Base-by-base conservation (phyloP, 1,140 invertebrate species). In the Orius laevigatus region DNA sequence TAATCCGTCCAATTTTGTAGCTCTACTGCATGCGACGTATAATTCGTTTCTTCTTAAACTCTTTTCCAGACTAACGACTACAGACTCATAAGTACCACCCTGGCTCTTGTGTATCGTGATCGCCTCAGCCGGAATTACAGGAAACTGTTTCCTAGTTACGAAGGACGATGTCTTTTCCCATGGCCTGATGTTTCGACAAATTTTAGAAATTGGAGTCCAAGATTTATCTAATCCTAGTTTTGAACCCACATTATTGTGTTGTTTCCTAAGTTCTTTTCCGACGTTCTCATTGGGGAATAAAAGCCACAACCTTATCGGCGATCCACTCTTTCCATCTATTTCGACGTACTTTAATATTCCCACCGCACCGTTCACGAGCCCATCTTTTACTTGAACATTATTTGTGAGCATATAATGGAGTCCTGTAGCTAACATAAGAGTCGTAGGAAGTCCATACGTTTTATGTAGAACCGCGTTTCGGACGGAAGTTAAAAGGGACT, bases 1-100 rank as follows among this genome's bases (percentile, higher is more conserved):
- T 20, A 61, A 58, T 16, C 52, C 52, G 52, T 61, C 54, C n/a
- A 59, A 53, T 41, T 31, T 61, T 25, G 61, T 60, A 12, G 59
- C 58, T n/a, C 57, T 55, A 52, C 58, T 58, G 14, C 62, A 48
- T n/a, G 60, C 61, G 45, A 62, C 57, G 53, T 62, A 63, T 40
- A 62, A 50, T 10, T 61, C 44, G 48, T 55, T 18, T 39, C 56
- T 57, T 33, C 48, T 19, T 52, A 62, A 59, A 51, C 5, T 31
- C 43, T 54, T 54, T 38, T 44, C 42, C 50, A 60, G 62, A 40
- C 60, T 53, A 49, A 61, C 61, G 11, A 61, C 58, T 16, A 63
- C 58, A 55, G 56, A 46, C 41, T 55, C 53, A 49, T 57, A 63
- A 16, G 60, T 48, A 61, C 59, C 18, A 61, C 57, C 19, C 57